Conservation (phyloP, 92 coral and sea anemone species). For the Parazoanthus darwini region DNA sequence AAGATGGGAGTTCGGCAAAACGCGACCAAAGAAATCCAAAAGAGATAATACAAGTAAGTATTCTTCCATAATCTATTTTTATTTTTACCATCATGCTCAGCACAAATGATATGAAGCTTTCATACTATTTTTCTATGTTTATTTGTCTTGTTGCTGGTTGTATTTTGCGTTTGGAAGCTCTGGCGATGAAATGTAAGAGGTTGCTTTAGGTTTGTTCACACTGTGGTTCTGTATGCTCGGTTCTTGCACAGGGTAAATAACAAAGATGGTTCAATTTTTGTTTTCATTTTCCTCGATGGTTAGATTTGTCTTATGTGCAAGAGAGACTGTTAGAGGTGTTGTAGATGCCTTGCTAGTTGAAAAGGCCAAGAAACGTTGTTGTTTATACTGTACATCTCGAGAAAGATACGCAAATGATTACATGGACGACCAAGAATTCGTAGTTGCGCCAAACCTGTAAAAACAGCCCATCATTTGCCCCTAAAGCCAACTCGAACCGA, state of each 20-base stretch:
- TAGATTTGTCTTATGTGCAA: neutral
- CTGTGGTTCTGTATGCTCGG: slow-evolving; percentile 29
- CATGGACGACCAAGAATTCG: slow-evolving; percentile 33
- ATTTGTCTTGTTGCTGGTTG: neutral
- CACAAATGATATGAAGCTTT: neutral
- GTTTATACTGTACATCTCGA: slow-evolving; percentile 15
- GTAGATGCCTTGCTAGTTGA: neutral
- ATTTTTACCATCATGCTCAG: slow-evolving; percentile 70
- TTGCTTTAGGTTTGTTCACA: slow-evolving; percentile 13
- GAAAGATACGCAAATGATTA: neutral
- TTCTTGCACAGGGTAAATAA: slow-evolving; percentile 40
- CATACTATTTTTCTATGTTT: neutral
- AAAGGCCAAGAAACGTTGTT: neutral
- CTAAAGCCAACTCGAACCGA: neutral
- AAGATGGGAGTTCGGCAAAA: slow-evolving; percentile 76
- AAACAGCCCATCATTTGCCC: slow-evolving; percentile 21
- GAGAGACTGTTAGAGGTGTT: neutral
- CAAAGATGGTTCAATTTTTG: slow-evolving; percentile 17
- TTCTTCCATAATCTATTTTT: slow-evolving; percentile 71
- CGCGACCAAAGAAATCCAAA: slow-evolving; percentile 74
- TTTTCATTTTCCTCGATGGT: neutral
- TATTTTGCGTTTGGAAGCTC: slow-evolving; percentile 15
- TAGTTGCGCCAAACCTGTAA: slow-evolving; percentile 31
- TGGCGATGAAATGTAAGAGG: slow-evolving; percentile 25
- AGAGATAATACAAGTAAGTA: slow-evolving; percentile 71